Conservation (phyloP, 2,113 vertebrate genomes). For the Callospermophilus lateralis region DNA sequence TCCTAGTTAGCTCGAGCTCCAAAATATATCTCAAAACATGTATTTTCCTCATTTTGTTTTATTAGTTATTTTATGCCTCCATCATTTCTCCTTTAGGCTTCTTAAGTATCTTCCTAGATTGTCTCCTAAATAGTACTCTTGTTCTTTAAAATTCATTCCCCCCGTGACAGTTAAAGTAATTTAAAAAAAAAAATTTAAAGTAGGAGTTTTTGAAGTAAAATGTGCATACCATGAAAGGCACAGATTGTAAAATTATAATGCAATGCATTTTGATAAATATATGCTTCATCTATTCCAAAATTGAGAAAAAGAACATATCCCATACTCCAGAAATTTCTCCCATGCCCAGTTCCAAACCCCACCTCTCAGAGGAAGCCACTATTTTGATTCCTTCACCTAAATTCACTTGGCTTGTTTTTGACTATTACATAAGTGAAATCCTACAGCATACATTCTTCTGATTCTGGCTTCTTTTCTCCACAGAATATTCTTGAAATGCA, state of each 20-base stretch:
- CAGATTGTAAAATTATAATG: slow-evolving; percentile 30
- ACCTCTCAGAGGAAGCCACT: neutral
- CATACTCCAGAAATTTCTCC: neutral
- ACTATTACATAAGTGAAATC: neutral
- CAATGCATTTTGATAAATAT: slow-evolving; percentile 10
- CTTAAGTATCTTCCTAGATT: neutral
- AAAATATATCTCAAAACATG: neutral
- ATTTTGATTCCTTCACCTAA: neutral
- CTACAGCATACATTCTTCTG: neutral
- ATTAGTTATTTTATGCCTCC: neutral
- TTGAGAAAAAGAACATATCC: neutral
- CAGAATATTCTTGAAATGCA: neutral
- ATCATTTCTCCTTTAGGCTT: neutral
- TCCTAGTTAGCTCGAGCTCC: neutral
- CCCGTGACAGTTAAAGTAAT: neutral
- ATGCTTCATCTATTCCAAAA: neutral
- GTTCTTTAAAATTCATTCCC: neutral
- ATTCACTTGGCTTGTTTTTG: neutral
- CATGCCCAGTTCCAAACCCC: neutral
- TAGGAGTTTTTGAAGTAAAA: slow-evolving; percentile 50
- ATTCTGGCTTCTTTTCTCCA: slow-evolving; percentile 8
- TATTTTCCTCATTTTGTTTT: neutral
- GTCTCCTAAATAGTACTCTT: neutral
- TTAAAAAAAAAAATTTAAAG: neutral
- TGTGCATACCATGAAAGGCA: neutral